These are phyloP conservation scores for Troglohyphantes excavatus DNA, from an alignment of 2,888 invertebrate species.

Conservation along the genomic window DNA sequence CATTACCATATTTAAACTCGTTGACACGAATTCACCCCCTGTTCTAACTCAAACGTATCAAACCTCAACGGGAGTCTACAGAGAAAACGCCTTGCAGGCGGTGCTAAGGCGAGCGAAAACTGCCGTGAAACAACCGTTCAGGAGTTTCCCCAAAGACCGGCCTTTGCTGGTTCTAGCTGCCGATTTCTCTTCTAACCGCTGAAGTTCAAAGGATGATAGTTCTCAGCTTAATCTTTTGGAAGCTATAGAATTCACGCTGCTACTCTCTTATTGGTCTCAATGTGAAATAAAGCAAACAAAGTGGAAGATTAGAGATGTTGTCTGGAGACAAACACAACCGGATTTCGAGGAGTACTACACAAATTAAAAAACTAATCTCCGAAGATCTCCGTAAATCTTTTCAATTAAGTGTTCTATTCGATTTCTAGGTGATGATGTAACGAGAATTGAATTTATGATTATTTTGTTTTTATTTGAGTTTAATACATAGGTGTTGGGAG, in stretches of 20 bases:
- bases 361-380: slow-evolving; percentile 2
- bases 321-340: neutral
- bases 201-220: neutral
- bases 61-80: slow-evolving; percentile 40
- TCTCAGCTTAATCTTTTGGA: neutral
- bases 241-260: neutral
- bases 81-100: neutral
- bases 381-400: neutral
- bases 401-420: neutral
- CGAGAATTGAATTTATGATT: neutral
- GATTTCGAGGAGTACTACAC: neutral
- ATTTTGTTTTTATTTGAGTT: neutral
- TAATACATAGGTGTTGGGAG: neutral
- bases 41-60: neutral
- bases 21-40: slow-evolving; percentile 39
- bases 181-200: slow-evolving; percentile 23
- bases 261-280: neutral
- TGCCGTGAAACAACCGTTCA: slow-evolving; percentile 26
- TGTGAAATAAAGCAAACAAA: neutral
- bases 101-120: neutral
- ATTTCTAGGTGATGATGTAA: neutral
- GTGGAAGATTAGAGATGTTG: neutral
- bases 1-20: slow-evolving; percentile 60
- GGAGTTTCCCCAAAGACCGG: slow-evolving; percentile 17
- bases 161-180: slow-evolving; percentile 5